These are phyloP conservation scores for Centropus unirufus DNA, from an alignment of 2,113 vertebrate genomes.

Conservation along the genomic window DNA sequence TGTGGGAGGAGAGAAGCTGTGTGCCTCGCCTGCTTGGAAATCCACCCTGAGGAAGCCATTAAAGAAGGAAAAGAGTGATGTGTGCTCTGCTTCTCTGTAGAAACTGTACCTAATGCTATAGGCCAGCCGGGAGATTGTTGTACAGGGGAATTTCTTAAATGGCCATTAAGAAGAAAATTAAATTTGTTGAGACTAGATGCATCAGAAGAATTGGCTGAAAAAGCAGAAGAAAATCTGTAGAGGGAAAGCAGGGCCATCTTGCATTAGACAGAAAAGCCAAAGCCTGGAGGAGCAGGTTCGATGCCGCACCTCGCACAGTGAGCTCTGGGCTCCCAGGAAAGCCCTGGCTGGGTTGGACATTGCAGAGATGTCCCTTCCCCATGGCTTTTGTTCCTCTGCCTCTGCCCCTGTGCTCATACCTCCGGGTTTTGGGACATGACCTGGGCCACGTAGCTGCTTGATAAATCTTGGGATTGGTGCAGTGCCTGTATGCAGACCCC, in stretches of 20 bases:
- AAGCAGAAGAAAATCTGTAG: neutral
- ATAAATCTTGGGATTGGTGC: neutral
- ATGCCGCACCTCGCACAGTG: neutral
- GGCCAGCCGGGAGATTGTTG: neutral
- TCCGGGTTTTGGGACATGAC: neutral
- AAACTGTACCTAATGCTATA: neutral
- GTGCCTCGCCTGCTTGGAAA: neutral
- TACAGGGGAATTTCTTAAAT: slow-evolving; percentile 39
- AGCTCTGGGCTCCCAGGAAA: neutral
- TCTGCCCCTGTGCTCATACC: neutral
- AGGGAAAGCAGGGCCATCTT: neutral
- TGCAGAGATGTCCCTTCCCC: neutral
- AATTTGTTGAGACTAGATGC: slow-evolving; percentile 30
- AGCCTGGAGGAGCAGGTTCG: neutral
- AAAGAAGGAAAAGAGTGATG: neutral
- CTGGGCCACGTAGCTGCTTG: neutral
- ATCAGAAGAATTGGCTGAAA: neutral
- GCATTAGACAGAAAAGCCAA: neutral
- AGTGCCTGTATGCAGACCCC: neutral
- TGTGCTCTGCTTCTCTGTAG: neutral
- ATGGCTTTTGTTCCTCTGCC: neutral
- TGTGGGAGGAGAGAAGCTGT: neutral
- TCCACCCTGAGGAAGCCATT: neutral
- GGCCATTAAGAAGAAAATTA: neutral
- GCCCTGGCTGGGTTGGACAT: rapidly evolving